Evolutionary conservation across 2,113 vertebrate genomes (phyloP).

Genomic region (Mesoclemmys tuberculata): DNA sequence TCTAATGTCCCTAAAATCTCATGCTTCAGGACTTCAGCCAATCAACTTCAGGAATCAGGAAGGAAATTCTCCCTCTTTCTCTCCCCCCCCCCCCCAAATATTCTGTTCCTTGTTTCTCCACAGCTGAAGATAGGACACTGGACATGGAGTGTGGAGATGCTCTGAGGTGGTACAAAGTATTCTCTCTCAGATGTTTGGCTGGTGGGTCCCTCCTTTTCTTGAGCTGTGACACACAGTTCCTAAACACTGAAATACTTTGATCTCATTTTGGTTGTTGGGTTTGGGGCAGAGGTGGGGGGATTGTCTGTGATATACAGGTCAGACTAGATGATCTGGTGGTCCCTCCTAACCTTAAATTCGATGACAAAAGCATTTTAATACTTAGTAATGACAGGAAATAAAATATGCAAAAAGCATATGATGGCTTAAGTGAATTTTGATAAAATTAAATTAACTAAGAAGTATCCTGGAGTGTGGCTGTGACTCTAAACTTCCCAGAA

Average conservation of each 20-base stretch:
- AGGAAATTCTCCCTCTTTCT: not conserved
- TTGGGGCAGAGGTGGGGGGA: not conserved
- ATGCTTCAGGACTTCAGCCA: not conserved
- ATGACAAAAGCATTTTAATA: not conserved
- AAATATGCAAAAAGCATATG: rapidly evolving
- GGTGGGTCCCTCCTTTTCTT: not conserved
- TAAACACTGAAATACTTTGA: not conserved
- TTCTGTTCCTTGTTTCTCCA: not conserved
- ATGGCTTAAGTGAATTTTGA: not conserved
- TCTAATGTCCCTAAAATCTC: not conserved
- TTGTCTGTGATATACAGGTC: not conserved
- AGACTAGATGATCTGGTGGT: not conserved
- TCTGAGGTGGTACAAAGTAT: not conserved
- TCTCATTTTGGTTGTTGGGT: not conserved
- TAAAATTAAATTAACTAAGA: not conserved
- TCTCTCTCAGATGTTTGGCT: not conserved
- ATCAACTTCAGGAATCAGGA: not conserved
- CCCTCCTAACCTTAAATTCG: not conserved
- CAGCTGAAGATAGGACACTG: not conserved
- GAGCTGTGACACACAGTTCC: not conserved
- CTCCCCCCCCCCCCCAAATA: rapidly evolving
- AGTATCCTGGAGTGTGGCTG: not conserved
- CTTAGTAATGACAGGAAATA: not conserved
- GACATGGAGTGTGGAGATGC: not conserved
- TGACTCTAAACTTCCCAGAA: not conserved